Base-by-base conservation (phyloP, 1,140 invertebrate species). In the Ips typographus region DNA sequence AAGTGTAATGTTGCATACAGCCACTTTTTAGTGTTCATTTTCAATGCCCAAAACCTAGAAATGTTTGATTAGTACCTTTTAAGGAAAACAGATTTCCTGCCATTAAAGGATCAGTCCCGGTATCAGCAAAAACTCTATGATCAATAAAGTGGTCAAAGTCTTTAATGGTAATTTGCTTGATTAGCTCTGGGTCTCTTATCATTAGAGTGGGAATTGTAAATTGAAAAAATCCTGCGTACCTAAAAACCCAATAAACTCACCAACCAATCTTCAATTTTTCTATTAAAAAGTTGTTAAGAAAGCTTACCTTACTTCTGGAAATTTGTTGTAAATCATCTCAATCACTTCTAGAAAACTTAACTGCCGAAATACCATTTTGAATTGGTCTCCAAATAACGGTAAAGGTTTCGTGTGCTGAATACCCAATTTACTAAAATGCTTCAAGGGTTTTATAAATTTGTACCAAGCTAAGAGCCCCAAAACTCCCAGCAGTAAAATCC, bases 111-210 rank as follows among this genome's bases (percentile, higher is more conserved):
- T 88, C 86, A 2, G 73, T 51, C 0, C 84, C 77, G n/a, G 79
- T 77, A 7, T 75, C 73, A 3, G 85, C 72, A 49, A 86, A 81
- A 2, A 0, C 36, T 39, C 77, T 74, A 65, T 83, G 80, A 73
- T 86, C 79, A 0, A 77, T 72, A 59, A 86, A 86, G 61, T 80
- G 68, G 22, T 84, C 77, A 67, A 86, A 86, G 52, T 86, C 84
- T 60, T 83, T 84, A 0, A 86, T 77, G 2, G 82, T 69, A 2
- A 87, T 73, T 41, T 79, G 78, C 70, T 84, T 85, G 0, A 85
- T 81, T 6, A 85, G 59, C 40, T 84, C 77, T 0, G 78, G 75
- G 75, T 84, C 80, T 44, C 78, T 73, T 1, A 84, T 7, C 3
- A 84, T 47, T 22, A 85, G 58, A 36, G 73, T 71, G 0, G 83